Evolutionary conservation across 30 jellyfish, hydroid and myxozoan genomes (phyloP).

Genomic region (Mastigias papua): DNA sequence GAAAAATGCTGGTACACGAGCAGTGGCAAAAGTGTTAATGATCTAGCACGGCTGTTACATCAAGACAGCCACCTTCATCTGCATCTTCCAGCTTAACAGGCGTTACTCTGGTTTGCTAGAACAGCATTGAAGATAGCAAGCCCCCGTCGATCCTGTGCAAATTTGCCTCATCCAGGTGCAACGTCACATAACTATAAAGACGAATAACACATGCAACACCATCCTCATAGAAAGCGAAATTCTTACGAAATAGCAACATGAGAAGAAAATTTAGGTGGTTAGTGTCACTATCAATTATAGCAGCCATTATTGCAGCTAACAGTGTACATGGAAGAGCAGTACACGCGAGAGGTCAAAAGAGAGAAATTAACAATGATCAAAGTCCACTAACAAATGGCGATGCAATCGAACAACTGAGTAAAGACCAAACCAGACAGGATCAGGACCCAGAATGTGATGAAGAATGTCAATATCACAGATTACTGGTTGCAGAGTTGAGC

Average conservation of each 20-base stretch:
- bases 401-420: background rate
- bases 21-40: too few relatives aligned
- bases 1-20: too few relatives aligned
- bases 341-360: too few relatives aligned
- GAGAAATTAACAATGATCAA: background rate
- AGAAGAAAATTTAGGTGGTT: background rate
- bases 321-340: background rate
- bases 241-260: background rate
- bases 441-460: slow-evolving; percentile 3
- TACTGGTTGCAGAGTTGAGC: background rate
- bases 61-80: too few relatives aligned
- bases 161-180: background rate
- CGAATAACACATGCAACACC: background rate
- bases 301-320: background rate
- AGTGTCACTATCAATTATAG: background rate
- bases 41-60: too few relatives aligned
- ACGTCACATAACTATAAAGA: background rate
- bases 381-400: background rate
- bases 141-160: background rate
- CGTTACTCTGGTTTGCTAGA: too few relatives aligned
- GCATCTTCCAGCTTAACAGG: too few relatives aligned
- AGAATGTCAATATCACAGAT: background rate
- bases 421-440: background rate
- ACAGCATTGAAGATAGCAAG: too few relatives aligned
- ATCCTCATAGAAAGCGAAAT: background rate